Evolutionary conservation across 1,140 invertebrate genomes (phyloP), one percentile per base, ranked within the genome.

Genomic region (Pissodes strobi): DNA sequence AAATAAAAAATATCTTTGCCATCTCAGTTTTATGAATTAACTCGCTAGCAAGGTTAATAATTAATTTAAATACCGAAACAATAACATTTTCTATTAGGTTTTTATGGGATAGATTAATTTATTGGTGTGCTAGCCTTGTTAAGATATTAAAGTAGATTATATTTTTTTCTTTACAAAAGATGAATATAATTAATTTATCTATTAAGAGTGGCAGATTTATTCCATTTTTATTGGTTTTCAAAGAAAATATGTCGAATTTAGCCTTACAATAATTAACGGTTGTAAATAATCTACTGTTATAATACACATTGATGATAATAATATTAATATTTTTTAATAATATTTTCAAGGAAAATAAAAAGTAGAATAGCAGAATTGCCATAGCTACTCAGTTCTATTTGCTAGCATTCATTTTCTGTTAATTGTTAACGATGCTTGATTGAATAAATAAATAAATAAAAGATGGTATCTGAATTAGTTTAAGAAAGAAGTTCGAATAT

Each of bases 111-210:
- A 43, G 23, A 58, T 58, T 41, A 58, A 58, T 58, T 58, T 58
- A 58, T 58, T 38, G 56, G 18, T 46, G 41, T 46, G n/a, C 25
- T 46, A 58, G 56, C 56, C 56, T 58, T 58, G 56, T 25, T n/a
- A 19, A 34, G 17, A 46, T 27, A 58, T 58, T 34, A 58, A 46
- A 45, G 1, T 58, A 45, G 23, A 46, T 34, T 23, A 58, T 21
- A 30, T 10, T 23, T 46, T 58, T 46, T 46, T 53, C 30, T 53
- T 19, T 37, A 18, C 30, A 13, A 6, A 53, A 38, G 27, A 38
- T 53, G 30, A n/a, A 2, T 13, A 21, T 53, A 53, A 53, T 53
- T 53, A 38, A 53, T 38, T 21, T 38, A 6, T 37, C 17, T 58
- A 46, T 58, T 46, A 58, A 30, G 43, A 58, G 13, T 58, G 56